These are phyloP conservation scores for Microctenopoma steveboyesi DNA, from an alignment of 2,797 vertebrate species.

Conservation along the genomic window DNA sequence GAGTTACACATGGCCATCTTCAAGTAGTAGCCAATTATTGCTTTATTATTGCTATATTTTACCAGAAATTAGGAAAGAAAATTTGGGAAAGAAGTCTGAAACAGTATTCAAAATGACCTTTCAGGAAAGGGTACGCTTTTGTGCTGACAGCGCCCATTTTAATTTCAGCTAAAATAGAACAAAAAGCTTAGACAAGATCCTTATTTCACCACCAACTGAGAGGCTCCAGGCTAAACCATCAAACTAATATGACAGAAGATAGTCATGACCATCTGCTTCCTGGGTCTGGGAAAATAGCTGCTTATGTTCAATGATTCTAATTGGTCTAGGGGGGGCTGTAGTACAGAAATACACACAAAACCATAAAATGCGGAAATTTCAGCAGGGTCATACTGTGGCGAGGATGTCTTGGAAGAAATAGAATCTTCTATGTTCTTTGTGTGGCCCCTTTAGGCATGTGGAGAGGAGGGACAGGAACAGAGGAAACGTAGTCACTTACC, in stretches of 20 bases:
- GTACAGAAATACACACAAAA: constrained; percentile 6
- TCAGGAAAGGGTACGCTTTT: constrained; percentile 24
- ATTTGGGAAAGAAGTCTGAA: not conserved
- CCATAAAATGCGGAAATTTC: constrained; percentile 10
- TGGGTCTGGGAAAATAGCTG: constrained; percentile 28
- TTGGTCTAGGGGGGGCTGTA: constrained; percentile 36
- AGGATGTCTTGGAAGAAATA: not conserved
- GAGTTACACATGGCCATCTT: constrained; percentile 1
- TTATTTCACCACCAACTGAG: constrained; percentile 13
- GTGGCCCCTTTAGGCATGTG: not conserved
- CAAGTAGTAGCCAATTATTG: not conserved
- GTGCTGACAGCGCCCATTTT: constrained; percentile 14
- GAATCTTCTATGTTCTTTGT: not conserved
- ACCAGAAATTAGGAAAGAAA: not conserved
- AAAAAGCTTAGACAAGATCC: constrained; percentile 21
- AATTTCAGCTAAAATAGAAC: constrained; percentile 28
- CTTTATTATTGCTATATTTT: not conserved
- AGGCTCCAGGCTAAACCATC: constrained; percentile 43
- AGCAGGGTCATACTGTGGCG: not conserved
- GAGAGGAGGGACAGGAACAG: not conserved
- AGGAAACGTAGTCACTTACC: constrained; percentile 85
- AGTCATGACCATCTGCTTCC: constrained; percentile 46
- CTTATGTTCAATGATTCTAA: constrained; percentile 45
- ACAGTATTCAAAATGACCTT: constrained; percentile 10
- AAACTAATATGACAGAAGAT: constrained; percentile 43